Percentiles rank a stretch among this genome's conserved stretches.
Conservation (phyloP, 2,797 vertebrate species). For the Pangasius mekongensis region DNA sequence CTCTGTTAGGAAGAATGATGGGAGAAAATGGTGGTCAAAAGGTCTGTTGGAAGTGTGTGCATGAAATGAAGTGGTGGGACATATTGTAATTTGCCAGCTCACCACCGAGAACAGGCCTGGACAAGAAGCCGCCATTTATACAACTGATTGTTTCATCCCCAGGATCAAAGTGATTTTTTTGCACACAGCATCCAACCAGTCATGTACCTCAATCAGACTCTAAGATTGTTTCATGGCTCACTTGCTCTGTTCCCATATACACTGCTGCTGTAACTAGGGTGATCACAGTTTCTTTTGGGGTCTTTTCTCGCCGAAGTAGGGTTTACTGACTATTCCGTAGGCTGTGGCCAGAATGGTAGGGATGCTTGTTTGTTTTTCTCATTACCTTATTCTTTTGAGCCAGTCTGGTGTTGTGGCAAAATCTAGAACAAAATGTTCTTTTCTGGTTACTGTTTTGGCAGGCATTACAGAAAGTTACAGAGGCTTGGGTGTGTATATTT, state of each 20-base stretch:
- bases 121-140: slow-evolving; percentile 63
- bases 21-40: slow-evolving; percentile 73
- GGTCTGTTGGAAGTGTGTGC: slow-evolving; percentile 63
- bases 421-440: neutral
- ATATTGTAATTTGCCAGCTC: slow-evolving; percentile 65
- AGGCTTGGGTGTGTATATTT: neutral
- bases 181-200: neutral
- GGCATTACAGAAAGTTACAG: neutral
- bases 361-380: neutral
- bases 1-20: slow-evolving; percentile 66
- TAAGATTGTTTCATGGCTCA: neutral
- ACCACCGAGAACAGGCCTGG: slow-evolving; percentile 57
- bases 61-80: slow-evolving; percentile 65
- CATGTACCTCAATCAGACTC: slow-evolving; percentile 9
- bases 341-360: neutral
- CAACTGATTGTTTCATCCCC: slow-evolving; percentile 31
- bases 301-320: slow-evolving; percentile 16
- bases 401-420: neutral
- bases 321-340: neutral
- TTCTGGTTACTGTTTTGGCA: neutral
- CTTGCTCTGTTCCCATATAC: neutral
- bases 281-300: neutral
- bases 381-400: neutral
- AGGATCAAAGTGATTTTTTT: slow-evolving; percentile 11
- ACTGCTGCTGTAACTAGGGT: neutral